phyloP scores from a whole-genome alignment of 2,797 vertebrate genomes.

The Sebastes steindachneri region DNA sequence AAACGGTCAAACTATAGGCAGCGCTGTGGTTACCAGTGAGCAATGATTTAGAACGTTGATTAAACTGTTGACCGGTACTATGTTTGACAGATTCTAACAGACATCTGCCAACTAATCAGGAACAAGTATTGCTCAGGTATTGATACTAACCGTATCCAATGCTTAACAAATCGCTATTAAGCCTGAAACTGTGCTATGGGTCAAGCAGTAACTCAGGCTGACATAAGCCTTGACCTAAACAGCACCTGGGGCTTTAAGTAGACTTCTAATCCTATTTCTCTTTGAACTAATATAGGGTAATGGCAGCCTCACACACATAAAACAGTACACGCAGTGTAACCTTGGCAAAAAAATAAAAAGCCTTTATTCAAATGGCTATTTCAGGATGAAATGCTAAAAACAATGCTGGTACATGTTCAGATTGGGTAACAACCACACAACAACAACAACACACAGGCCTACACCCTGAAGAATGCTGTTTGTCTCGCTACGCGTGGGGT shows the following conservation, averaged over 20 bases:
- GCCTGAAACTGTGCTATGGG: conserved; percentile 20
- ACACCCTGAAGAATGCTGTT: too few species aligned
- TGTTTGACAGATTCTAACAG: not conserved
- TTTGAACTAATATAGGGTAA: conserved; percentile 41
- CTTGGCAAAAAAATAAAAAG: too few species aligned
- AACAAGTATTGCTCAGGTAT: not conserved
- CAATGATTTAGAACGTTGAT: not conserved
- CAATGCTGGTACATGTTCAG: too few species aligned
- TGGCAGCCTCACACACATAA: conserved; percentile 8
- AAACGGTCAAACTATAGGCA: too few species aligned
- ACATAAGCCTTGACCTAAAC: conserved; percentile 55
- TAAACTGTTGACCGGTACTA: not conserved
- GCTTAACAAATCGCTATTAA: not conserved
- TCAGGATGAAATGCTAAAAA: too few species aligned
- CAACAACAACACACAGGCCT: too few species aligned
- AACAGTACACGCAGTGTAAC: not conserved
- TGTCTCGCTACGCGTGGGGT: too few species aligned
- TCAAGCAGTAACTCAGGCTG: conserved; percentile 33
- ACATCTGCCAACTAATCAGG: not conserved
- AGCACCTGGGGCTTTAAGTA: conserved; percentile 52
- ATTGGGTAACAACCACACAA: too few species aligned
- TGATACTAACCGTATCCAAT: not conserved
- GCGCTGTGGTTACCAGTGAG: too few species aligned
- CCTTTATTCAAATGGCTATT: too few species aligned
- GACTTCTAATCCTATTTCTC: conserved; percentile 73